Evolutionary conservation across 2,888 invertebrate genomes (phyloP).

Genomic region (Ichneumon xanthorius): DNA sequence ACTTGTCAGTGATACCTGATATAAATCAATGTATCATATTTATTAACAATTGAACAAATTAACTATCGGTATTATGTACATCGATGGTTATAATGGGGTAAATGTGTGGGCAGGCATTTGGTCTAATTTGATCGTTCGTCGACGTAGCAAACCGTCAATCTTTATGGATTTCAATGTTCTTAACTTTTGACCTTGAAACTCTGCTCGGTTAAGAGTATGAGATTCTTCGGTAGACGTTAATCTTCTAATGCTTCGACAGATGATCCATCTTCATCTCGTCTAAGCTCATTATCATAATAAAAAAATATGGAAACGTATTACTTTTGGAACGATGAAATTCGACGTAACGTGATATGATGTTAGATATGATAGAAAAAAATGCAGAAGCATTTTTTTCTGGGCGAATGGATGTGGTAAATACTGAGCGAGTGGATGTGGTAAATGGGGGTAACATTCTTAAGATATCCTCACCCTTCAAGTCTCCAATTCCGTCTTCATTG

Average conservation of each 20-base stretch:
- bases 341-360: background rate
- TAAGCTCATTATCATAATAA: background rate
- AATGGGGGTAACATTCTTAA: background rate
- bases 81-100: background rate
- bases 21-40: background rate
- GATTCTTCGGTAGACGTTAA: background rate
- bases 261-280: background rate
- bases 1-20: constrained; percentile 86
- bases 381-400: background rate
- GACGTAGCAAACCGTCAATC: background rate
- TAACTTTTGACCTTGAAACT: background rate
- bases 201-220: background rate
- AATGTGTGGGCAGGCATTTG: background rate
- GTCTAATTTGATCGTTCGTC: background rate
- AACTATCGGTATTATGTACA: background rate
- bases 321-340: background rate
- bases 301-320: background rate
- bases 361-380: background rate
- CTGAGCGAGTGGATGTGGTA: background rate
- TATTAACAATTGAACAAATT: background rate
- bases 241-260: background rate
- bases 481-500: constrained; percentile 78
- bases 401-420: background rate
- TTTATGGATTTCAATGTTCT: background rate
- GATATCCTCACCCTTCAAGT: constrained; percentile 76